These are phyloP conservation scores for Scyliorhinus canicula DNA, from an alignment of 2,797 vertebrate species.

Conservation along the genomic window DNA sequence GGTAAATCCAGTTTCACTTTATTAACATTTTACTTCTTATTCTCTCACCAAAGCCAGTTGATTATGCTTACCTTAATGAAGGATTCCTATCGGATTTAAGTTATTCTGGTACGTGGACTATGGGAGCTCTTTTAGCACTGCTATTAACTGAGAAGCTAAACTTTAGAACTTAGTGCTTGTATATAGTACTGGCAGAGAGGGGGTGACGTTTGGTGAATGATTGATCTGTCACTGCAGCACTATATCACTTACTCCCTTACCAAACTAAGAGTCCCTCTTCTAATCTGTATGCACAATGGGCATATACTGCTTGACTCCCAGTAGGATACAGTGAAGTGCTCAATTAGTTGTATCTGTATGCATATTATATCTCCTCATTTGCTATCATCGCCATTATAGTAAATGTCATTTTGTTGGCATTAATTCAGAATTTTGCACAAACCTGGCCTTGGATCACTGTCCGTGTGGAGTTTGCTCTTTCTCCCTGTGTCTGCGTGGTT, in stretches of 20 bases:
- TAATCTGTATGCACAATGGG: not conserved
- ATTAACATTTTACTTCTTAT: not conserved
- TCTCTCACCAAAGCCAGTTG: not conserved
- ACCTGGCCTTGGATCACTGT: no score
- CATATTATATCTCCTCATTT: not conserved
- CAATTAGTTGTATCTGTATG: not conserved
- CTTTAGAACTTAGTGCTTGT: constrained; percentile 20
- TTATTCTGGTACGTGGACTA: not conserved
- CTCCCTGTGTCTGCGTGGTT: no score
- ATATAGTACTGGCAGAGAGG: constrained; percentile 6
- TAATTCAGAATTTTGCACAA: not conserved
- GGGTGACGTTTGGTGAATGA: constrained; percentile 30
- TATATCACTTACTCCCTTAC: constrained; percentile 24
- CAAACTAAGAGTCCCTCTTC: constrained; percentile 24
- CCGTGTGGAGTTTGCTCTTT: no score
- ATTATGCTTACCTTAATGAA: constrained; percentile 7
- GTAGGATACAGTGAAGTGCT: not conserved
- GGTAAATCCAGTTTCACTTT: not conserved
- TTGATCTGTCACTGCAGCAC: not conserved
- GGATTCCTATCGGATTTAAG: not conserved
- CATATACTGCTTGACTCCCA: not conserved
- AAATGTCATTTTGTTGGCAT: not conserved
- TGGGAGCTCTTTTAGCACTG: not conserved
- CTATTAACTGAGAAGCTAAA: constrained; percentile 26
- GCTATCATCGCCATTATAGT: not conserved